phyloP scores from a whole-genome alignment of 1,140 invertebrate genomes.

The Drosophila malerkotliana region DNA sequence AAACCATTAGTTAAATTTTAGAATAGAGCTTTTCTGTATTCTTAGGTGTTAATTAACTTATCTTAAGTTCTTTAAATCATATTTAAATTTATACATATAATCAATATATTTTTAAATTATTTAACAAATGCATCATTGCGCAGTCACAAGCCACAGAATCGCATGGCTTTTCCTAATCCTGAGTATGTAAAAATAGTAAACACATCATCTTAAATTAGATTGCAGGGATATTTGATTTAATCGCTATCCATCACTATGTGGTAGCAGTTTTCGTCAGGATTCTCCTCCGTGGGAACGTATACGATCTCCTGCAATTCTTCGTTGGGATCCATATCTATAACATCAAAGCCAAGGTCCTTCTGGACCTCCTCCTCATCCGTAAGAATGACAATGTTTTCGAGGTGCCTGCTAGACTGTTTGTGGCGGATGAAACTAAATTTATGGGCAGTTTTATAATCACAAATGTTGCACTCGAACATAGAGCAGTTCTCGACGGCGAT shows the following conservation, averaged over 20 bases:
- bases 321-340: constrained; percentile 12
- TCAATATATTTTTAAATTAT: background rate
- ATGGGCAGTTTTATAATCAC: constrained; percentile 31
- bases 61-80: background rate
- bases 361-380: constrained; percentile 4
- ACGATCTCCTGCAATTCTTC: constrained; percentile 28
- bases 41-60: background rate
- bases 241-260: constrained; percentile 21
- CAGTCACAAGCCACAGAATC: background rate
- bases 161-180: background rate
- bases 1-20: background rate
- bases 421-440: constrained; percentile 38
- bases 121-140: background rate
- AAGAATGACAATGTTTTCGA: constrained; percentile 2
- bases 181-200: background rate
- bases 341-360: background rate
- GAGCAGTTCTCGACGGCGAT: background rate
- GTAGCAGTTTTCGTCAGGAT: constrained; percentile 13
- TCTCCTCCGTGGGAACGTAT: constrained; percentile 20
- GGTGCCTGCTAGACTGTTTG: constrained; percentile 9
- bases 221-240: background rate
- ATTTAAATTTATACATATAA: background rate
- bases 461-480: constrained; percentile 21
- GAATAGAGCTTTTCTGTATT: background rate
- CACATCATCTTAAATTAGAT: background rate